Conservation (phyloP, 2,888 invertebrate genomes). For the Pyralis farinalis region DNA sequence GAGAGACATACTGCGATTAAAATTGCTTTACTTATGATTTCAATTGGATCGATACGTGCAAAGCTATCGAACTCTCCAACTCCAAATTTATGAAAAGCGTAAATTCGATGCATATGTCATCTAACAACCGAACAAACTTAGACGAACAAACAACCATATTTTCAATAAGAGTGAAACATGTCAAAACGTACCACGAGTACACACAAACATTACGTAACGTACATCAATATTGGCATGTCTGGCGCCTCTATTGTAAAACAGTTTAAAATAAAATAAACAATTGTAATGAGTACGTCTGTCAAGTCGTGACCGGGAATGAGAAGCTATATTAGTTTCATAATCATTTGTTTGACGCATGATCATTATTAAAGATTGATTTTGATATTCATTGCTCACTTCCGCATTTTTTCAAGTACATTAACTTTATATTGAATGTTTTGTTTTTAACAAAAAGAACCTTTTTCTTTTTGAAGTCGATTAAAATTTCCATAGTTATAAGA, state of each 20-base stretch:
- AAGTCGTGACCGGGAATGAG: constrained; percentile 14
- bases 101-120: too few relatives aligned
- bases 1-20: too few relatives aligned
- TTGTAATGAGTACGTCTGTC: constrained; percentile 22
- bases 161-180: background rate
- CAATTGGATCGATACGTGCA: too few relatives aligned
- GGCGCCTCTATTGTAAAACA: constrained; percentile 16
- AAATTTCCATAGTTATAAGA: too few relatives aligned
- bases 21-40: too few relatives aligned
- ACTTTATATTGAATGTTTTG: constrained; percentile 32
- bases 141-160: background rate
- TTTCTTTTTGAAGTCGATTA: too few relatives aligned
- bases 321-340: constrained; percentile 63
- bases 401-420: constrained; percentile 47
- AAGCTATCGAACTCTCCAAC: too few relatives aligned
- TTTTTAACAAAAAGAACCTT: too few relatives aligned
- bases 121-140: too few relatives aligned
- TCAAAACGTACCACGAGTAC: background rate
- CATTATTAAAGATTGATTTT: constrained; percentile 61
- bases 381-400: constrained; percentile 73
- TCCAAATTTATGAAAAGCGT: too few relatives aligned
- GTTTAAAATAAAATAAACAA: constrained; percentile 19
- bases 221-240: constrained; percentile 19
- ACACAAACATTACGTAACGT: constrained; percentile 5
- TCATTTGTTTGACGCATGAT: constrained; percentile 61